Evolutionary conservation across 2,113 vertebrate genomes (phyloP).

Genomic region (Pantherophis guttatus): DNA sequence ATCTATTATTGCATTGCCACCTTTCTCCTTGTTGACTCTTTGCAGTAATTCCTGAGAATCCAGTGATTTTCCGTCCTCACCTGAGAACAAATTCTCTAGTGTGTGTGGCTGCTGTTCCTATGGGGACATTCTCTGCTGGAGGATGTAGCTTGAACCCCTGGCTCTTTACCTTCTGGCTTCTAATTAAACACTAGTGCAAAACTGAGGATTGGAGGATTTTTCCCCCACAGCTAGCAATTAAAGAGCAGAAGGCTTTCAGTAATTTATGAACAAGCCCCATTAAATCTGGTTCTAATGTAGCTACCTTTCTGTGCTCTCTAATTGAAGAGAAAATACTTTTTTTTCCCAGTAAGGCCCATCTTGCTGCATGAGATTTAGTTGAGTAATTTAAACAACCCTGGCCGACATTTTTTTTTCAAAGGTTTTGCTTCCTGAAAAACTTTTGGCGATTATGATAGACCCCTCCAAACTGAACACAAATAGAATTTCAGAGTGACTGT

Average conservation of each 20-base stretch:
- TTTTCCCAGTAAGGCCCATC: slow-evolving; percentile 35
- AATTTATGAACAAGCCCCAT: slow-evolving; percentile 61
- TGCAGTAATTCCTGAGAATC: background rate
- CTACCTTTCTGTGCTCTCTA: slow-evolving; percentile 63
- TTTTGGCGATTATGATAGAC: background rate
- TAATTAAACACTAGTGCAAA: slow-evolving; percentile 19
- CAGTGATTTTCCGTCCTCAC: background rate
- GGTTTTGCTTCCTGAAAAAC: background rate
- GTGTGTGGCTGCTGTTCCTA: background rate
- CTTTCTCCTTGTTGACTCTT: background rate
- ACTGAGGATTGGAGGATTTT: background rate
- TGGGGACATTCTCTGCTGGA: background rate
- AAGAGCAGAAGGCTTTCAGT: slow-evolving; percentile 58
- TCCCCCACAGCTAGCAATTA: slow-evolving; percentile 56
- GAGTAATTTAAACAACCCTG: background rate
- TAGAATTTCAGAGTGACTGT: background rate
- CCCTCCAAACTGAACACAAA: background rate
- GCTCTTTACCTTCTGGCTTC: background rate
- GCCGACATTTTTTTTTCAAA: background rate
- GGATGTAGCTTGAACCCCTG: background rate
- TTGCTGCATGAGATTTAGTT: slow-evolving; percentile 29
- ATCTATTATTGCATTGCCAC: background rate
- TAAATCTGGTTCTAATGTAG: slow-evolving; percentile 62
- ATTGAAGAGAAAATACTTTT: slow-evolving; percentile 62
- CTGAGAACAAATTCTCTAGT: background rate